Percentiles rank a stretch among this genome's conserved stretches.
Evolutionary conservation across 2,113 vertebrate species (phyloP).

Genomic region (Menura novaehollandiae): DNA sequence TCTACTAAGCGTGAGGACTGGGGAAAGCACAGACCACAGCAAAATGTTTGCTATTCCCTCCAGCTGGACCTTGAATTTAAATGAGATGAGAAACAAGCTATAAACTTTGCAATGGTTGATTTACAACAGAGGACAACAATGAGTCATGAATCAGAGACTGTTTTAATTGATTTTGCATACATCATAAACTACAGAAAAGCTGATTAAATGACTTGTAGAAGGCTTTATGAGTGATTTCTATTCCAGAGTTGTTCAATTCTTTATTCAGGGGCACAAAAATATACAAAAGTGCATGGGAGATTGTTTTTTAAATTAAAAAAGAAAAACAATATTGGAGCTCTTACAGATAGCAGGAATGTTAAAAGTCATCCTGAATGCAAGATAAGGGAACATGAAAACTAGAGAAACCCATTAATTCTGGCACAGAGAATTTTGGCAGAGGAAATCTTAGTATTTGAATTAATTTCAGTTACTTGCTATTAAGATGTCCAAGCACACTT

Average conservation of each 20-base stretch:
- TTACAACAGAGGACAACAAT: background rate
- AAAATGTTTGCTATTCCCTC: background rate
- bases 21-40: background rate
- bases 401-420: background rate
- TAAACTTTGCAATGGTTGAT: background rate
- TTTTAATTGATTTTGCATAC: constrained; percentile 1
- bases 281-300: background rate
- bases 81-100: background rate
- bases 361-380: background rate
- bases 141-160: background rate
- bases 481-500: background rate
- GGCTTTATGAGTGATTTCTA: background rate
- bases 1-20: background rate
- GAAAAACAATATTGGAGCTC: background rate
- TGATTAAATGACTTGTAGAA: background rate
- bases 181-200: background rate
- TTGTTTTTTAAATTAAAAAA: background rate
- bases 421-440: background rate
- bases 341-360: background rate
- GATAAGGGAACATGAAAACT: background rate
- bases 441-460: background rate
- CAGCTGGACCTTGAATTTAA: background rate
- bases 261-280: background rate
- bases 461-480: background rate
- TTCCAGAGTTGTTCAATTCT: background rate